These are phyloP conservation scores for Trachops cirrhosus DNA, from an alignment of 2,797 vertebrate genomes.

Conservation along the genomic window DNA sequence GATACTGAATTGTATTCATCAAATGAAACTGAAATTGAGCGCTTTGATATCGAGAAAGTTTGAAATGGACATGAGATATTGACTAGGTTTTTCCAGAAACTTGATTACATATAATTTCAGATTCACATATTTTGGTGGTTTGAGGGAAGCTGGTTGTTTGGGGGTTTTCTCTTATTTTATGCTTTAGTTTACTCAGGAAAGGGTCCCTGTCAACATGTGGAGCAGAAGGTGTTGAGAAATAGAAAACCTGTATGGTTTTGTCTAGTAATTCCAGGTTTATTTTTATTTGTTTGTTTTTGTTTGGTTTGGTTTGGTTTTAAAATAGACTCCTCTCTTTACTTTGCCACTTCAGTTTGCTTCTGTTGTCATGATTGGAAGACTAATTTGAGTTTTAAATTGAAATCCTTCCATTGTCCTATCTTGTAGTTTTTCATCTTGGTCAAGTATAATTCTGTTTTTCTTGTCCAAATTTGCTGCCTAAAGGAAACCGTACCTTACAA, in stretches of 20 bases:
- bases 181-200: not conserved
- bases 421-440: not conserved
- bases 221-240: not conserved
- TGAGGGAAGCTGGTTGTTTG: not conserved
- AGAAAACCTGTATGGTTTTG: not conserved
- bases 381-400: not conserved
- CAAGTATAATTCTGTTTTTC: not conserved
- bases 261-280: not conserved
- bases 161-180: not conserved
- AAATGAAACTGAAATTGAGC: not conserved
- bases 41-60: not conserved
- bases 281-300: not conserved
- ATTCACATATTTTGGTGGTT: not conserved
- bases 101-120: not conserved
- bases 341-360: not conserved
- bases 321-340: not conserved
- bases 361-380: not conserved
- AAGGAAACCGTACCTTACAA: not conserved
- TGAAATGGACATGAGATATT: not conserved
- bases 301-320: not conserved
- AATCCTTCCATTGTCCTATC: slow-evolving; percentile 5
- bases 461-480: not conserved
- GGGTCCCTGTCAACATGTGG: not conserved
- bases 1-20: not conserved
- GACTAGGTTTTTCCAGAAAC: not conserved